Base-by-base conservation (phyloP, 2,113 vertebrate genomes). In the Orycteropus afer region DNA sequence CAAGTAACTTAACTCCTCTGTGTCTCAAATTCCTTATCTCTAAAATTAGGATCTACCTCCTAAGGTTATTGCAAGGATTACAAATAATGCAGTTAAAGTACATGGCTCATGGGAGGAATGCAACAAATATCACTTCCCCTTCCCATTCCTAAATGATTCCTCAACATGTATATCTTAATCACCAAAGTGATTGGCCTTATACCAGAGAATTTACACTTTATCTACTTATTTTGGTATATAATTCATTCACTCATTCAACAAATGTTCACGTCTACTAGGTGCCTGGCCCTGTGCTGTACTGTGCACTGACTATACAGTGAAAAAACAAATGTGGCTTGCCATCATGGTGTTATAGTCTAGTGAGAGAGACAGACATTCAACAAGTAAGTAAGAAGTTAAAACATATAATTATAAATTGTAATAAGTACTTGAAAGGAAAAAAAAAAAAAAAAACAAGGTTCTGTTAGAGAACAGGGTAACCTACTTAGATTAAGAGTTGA, bases 11-110 rank as follows among this genome's bases (percentile, higher is more conserved):
- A 63, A 90, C n/a, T 87, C 86, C 37, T 90, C 86, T 83, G 76
- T 73, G 27, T 59, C 25, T 94, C 49, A 88, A 74, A 57, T 95
- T 94, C 42, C 57, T 86, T 14, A 55, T 84, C 5, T 0, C 37
- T 90, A 95, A 86, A 87, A 96, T 57, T 74, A n/a, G n/a, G n/a
- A n/a, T n/a, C n/a, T n/a, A n/a, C n/a, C n/a, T 47, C 25, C 34
- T 65, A 89, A 69, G 15, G 13, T 87, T 93, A 79, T 11, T 77
- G 23, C 27, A 89, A 95, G 51, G 15, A 76, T 80, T 86, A 83
- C 25, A 86, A 94, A 83, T 63, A 85, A 84, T 65, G 51, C n/a
- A 86, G 14, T 65, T 80, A 73, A 89, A 78, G 15, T 59, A 0
- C 6, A 61, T 61, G 55, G 42, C 17, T 95, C 37, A 83, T 20